A percentile compares a stretch with the other conserved stretches of the same genome.
Evolutionary conservation across 2,797 vertebrate species (phyloP).

Genomic region (Neostethus bicornis): DNA sequence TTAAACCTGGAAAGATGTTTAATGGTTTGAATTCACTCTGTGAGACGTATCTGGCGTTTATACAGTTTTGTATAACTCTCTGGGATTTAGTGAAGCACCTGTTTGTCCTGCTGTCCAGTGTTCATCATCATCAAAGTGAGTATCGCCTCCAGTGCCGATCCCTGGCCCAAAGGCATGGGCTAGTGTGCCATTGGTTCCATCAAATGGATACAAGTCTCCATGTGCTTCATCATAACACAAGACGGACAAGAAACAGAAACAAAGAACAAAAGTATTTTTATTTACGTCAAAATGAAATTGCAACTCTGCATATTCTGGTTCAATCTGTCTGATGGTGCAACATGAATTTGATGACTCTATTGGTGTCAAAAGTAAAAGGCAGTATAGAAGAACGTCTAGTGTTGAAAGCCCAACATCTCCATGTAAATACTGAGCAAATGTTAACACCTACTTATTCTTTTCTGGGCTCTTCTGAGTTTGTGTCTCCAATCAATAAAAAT

Average conservation of each 20-base stretch:
- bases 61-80: neutral
- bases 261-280: constrained; percentile 42
- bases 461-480: too few relatives aligned
- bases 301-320: constrained; percentile 30
- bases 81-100: constrained; percentile 39
- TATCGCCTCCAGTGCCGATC: constrained; percentile 77
- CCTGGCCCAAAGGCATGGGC: constrained; percentile 82
- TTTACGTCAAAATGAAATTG: constrained; percentile 46
- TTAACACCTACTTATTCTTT: too few relatives aligned
- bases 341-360: constrained; percentile 14
- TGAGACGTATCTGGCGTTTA: neutral
- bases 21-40: neutral
- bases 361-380: constrained; percentile 10
- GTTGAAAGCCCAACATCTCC: too few relatives aligned
- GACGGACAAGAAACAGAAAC: constrained; percentile 49
- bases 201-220: constrained; percentile 80
- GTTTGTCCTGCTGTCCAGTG: constrained; percentile 73
- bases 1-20: constrained; percentile 71
- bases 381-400: too few relatives aligned
- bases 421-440: too few relatives aligned
- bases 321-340: constrained; percentile 18
- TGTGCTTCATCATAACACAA: constrained; percentile 68
- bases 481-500: too few relatives aligned
- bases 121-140: constrained; percentile 83
- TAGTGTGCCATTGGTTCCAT: constrained; percentile 79